These are phyloP conservation scores for Tyrophagus putrescentiae DNA, from an alignment of 1,140 invertebrate genomes.

Conservation along the genomic window DNA sequence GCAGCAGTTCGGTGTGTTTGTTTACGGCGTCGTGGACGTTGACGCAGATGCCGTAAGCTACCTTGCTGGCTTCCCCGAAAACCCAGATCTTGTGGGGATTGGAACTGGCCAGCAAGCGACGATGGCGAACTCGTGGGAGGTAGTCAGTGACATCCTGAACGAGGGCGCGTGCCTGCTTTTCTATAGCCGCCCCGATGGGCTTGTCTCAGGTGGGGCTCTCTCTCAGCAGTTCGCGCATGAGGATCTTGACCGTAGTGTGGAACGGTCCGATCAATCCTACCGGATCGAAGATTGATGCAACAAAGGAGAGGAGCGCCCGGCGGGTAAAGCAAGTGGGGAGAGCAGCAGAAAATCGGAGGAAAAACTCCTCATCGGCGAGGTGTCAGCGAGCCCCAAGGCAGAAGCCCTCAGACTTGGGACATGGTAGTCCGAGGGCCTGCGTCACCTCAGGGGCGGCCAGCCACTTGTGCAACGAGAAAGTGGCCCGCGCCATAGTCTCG, in stretches of 20 bases:
- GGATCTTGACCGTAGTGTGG: neutral
- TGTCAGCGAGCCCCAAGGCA: neutral
- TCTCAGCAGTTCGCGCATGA: neutral
- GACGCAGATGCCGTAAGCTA: neutral
- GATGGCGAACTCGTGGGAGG: neutral
- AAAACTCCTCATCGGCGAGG: neutral
- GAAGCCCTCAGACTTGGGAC: neutral
- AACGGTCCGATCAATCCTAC: neutral
- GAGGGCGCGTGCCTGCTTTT: neutral
- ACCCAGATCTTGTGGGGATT: neutral
- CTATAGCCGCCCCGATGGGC: neutral
- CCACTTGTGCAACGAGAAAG: neutral
- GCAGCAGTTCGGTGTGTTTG: neutral
- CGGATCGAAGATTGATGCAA: neutral
- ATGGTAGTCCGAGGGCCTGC: neutral
- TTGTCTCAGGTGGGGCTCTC: neutral
- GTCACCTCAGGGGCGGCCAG: neutral
- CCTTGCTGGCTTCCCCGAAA: neutral
- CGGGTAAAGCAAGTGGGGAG: neutral
- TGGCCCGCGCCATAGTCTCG: neutral
- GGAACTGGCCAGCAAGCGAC: neutral
- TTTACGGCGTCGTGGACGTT: too few species aligned
- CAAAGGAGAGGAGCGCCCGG: neutral
- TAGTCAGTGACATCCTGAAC: neutral
- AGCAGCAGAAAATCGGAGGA: neutral